Evolutionary conservation across 2,113 vertebrate species (phyloP), one percentile per base, ranked within the genome.

Genomic region (Rhinolophus ferrumequinum): DNA sequence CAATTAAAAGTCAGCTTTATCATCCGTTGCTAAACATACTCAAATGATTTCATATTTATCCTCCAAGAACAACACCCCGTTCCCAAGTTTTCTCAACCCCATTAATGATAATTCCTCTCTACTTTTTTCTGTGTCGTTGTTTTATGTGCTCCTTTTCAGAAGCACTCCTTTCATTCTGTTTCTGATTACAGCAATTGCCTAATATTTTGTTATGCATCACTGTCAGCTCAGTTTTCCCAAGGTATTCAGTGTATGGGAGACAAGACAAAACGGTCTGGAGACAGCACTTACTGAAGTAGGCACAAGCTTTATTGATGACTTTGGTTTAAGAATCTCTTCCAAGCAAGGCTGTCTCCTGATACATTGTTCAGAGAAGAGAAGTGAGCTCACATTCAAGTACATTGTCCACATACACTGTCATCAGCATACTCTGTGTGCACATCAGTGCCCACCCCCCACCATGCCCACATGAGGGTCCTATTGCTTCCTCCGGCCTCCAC

Each of bases 261-360:
- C 83, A 90, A 97, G 92, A 96, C 62, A 80, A 96, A 97, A 94
- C 1, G 22, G 82, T 96, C 91, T 95, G 44, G 77, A 97, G 58
- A 85, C n/a, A 94, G 88, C 91, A 96, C 91, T 96, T 97, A 97
- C 4, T 96, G 76, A 94, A 95, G 47, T 33, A 88, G 75, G 58
- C 90, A 95, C 87, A 92, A 52, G 84, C 52, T 84, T 96, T 97
- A 96, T 90, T 97, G 94, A 96, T 96, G 95, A 93, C 88, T 97
- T 96, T 88, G 77, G 90, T 95, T 96, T 96, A 79, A 95, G 80
- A 96, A 77, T 90, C 72, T 96, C 85, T 97, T 96, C 95, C 94
- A 96, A 98, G 95, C 94, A 96, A 79, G 52, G 30, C 81, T 90
- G 93, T 94, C 91, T 97, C 85, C 47, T 92, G 94, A 95, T 50